Conservation (phyloP, 2,888 invertebrate species). For the Aleiodes leptofemur region DNA sequence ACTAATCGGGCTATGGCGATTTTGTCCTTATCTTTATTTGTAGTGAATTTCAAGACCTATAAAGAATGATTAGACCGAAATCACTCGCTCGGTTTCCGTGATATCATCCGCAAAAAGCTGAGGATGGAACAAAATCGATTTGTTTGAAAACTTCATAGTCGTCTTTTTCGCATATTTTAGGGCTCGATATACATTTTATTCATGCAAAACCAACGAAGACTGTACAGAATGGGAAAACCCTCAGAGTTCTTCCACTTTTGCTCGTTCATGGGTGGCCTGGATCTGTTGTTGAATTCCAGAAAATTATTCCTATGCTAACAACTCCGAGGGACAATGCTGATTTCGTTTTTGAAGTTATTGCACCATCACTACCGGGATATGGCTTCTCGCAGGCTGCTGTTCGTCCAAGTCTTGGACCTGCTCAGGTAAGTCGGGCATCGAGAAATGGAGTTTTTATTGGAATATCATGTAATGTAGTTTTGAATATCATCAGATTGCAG, state of each 20-base stretch:
- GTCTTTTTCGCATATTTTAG: slow-evolving; percentile 61
- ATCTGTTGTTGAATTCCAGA: slow-evolving; percentile 87
- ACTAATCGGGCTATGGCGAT: too few relatives aligned
- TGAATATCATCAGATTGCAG: slow-evolving; percentile 66
- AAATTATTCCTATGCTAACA: slow-evolving; percentile 82
- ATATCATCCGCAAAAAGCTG: too few relatives aligned
- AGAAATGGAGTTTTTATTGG: too few relatives aligned
- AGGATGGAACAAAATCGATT: too few relatives aligned
- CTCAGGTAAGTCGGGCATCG: slow-evolving; percentile 58
- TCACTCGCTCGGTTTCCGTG: too few relatives aligned
- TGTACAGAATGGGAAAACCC: slow-evolving; percentile 67
- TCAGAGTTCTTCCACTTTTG: slow-evolving; percentile 81
- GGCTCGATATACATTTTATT: slow-evolving; percentile 85
- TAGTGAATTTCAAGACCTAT: too few relatives aligned
- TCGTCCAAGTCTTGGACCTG: slow-evolving; percentile 74
- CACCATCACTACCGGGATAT: slow-evolving; percentile 83
- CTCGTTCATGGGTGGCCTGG: slow-evolving; percentile 93
- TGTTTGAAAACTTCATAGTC: too few relatives aligned
- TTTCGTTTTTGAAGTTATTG: slow-evolving; percentile 83
- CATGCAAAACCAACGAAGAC: slow-evolving; percentile 79
- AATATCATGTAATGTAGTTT: too few relatives aligned
- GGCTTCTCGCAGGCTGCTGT: slow-evolving; percentile 81
- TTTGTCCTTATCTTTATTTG: too few relatives aligned
- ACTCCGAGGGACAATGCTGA: slow-evolving; percentile 76
- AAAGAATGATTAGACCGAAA: too few relatives aligned